These are phyloP conservation scores for Plestiodon gilberti DNA, from an alignment of 2,113 vertebrate species.

Conservation along the genomic window DNA sequence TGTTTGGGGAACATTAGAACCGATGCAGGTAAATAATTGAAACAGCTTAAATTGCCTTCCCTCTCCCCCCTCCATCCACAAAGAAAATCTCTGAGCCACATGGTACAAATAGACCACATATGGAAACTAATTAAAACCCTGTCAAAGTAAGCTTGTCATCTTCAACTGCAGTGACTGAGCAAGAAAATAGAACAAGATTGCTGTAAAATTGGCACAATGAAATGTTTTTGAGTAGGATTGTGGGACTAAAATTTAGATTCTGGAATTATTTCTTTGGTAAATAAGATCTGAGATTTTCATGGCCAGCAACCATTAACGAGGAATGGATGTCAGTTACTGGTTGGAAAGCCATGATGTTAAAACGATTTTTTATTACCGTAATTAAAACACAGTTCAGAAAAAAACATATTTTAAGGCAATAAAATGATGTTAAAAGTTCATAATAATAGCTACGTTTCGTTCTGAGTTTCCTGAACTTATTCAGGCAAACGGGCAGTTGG, in stretches of 20 bases:
- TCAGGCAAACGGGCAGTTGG: too few relatives aligned
- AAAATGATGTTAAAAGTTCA: too few relatives aligned
- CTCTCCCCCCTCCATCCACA: conserved; percentile 38
- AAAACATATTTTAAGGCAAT: too few relatives aligned
- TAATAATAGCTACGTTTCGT: too few relatives aligned
- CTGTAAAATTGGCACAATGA: conserved; percentile 51
- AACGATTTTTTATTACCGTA: too few relatives aligned
- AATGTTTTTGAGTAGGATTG: conserved; percentile 53
- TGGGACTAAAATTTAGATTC: conserved; percentile 33
- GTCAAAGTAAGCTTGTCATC: conserved; percentile 66
- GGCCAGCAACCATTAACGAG: too few relatives aligned
- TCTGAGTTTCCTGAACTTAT: too few relatives aligned
- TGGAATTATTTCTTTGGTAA: too few relatives aligned
- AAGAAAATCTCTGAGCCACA: conserved; percentile 65
- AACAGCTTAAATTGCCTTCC: conserved; percentile 53
- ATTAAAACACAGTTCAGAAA: too few relatives aligned
- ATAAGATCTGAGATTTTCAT: too few relatives aligned
- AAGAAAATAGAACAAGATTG: conserved; percentile 60
- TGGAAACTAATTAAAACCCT: conserved; percentile 76
- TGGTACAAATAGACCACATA: conserved; percentile 70
- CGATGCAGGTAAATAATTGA: conserved; percentile 65
- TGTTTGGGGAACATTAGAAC: conserved; percentile 59
- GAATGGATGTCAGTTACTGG: too few relatives aligned
- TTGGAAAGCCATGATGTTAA: too few relatives aligned
- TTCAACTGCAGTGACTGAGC: conserved; percentile 48